Evolutionary conservation across 2,888 invertebrate species (phyloP).

Genomic region (Lasioglossum zephyrum): DNA sequence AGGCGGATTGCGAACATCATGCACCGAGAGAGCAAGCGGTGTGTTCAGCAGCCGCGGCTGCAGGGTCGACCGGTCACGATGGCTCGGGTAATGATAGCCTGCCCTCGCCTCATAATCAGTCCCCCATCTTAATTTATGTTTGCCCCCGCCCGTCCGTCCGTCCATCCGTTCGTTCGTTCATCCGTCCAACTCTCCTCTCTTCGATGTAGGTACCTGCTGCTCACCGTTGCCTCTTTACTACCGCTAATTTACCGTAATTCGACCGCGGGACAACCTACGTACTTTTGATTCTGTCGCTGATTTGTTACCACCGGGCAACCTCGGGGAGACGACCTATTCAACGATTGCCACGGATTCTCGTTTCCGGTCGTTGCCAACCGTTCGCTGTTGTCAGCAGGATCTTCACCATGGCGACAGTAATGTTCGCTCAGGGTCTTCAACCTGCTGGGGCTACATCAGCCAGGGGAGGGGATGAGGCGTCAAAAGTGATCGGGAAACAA

Average conservation of each 20-base stretch:
- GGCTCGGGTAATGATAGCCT: slow-evolving; percentile 83
- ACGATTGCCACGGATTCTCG: slow-evolving; percentile 39
- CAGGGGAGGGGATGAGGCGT: no score
- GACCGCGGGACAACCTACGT: slow-evolving; percentile 70
- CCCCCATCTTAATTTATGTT: slow-evolving; percentile 84
- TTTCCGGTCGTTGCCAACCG: slow-evolving; percentile 55
- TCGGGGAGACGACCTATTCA: slow-evolving; percentile 41
- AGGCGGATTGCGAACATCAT: slow-evolving; percentile 75
- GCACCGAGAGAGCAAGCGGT: slow-evolving; percentile 64
- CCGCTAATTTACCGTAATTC: slow-evolving; percentile 82
- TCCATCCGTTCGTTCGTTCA: slow-evolving; percentile 60
- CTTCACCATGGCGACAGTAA: not conserved
- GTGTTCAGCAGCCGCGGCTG: slow-evolving; percentile 78
- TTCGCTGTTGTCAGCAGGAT: not conserved
- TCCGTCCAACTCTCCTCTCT: slow-evolving; percentile 67
- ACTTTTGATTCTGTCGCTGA: slow-evolving; percentile 72
- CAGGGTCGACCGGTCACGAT: slow-evolving; percentile 84
- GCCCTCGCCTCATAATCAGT: slow-evolving; percentile 83
- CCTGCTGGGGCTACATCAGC: not conserved
- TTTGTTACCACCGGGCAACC: slow-evolving; percentile 63
- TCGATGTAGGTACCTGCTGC: slow-evolving; percentile 80
- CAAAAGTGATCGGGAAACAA: no score
- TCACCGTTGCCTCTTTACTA: slow-evolving; percentile 77
- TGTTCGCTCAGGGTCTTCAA: not conserved
- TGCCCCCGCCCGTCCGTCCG: slow-evolving; percentile 79